A percentile compares a stretch with the other conserved stretches of the same genome.
Conservation (phyloP, 2,797 vertebrate genomes). For the Psittacula derbiana region DNA sequence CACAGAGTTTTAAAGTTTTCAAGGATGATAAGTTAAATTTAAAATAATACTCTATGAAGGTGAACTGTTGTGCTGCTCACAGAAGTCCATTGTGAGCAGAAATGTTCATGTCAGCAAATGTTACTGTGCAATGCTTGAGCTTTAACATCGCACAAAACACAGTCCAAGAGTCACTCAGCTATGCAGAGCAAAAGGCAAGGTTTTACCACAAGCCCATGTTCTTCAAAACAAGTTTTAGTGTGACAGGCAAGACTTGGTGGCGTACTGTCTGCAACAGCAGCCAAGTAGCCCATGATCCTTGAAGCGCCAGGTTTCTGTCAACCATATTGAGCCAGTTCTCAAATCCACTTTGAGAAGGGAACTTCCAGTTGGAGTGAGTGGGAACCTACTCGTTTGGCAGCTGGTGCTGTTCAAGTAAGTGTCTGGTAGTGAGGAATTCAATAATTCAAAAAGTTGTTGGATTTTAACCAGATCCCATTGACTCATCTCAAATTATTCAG, state of each 20-base stretch:
- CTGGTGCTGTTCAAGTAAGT: background rate
- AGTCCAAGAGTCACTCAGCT: background rate
- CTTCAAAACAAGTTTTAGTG: background rate
- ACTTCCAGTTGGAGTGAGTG: background rate
- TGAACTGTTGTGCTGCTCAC: background rate
- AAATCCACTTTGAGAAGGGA: background rate
- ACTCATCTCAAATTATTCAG: slow-evolving; percentile 45
- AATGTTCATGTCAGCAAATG: background rate
- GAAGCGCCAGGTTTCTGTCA: background rate
- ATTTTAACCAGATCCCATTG: slow-evolving; percentile 9
- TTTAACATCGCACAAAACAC: background rate
- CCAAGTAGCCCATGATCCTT: background rate
- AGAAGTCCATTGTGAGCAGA: background rate
- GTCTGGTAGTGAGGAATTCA: background rate
- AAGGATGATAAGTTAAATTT: background rate
- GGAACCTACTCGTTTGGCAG: background rate
- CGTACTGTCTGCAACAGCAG: background rate
- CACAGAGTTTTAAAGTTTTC: background rate
- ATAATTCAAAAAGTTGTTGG: slow-evolving; percentile 2
- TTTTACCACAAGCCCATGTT: background rate
- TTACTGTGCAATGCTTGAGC: background rate
- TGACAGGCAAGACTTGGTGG: background rate
- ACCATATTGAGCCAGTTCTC: background rate
- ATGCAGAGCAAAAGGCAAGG: background rate
- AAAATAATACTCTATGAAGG: background rate